Percentiles rank a stretch among this genome's conserved stretches.
phyloP scores from a whole-genome alignment of 2,113 vertebrate genomes.

The Ophthalmolycus amberensis region DNA sequence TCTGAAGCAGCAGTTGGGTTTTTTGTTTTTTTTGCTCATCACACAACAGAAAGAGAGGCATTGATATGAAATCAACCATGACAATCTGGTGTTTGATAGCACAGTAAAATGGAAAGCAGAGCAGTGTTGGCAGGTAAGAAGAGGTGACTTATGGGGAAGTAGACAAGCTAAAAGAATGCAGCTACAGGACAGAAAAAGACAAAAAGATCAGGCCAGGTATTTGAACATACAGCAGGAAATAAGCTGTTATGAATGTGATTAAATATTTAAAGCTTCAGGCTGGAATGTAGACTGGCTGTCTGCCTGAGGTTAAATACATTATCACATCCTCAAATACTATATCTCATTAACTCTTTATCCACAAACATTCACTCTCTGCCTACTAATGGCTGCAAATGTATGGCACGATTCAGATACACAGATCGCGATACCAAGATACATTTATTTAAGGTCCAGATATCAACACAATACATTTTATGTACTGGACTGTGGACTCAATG shows the following conservation, averaged over 20 bases:
- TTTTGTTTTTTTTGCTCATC: neutral
- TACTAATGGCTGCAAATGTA: neutral
- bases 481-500: neutral
- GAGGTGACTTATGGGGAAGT: constrained; percentile 10
- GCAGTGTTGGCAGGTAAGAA: neutral
- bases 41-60: neutral
- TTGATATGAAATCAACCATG: neutral
- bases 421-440: neutral
- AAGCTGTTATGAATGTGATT: neutral
- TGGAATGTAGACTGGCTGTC: constrained; percentile 61
- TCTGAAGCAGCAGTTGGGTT: neutral
- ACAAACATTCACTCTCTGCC: neutral
- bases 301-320: constrained; percentile 33
- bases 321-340: constrained; percentile 2
- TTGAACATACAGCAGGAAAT: neutral
- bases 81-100: constrained; percentile 2
- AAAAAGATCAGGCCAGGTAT: neutral
- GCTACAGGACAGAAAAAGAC: neutral
- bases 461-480: neutral
- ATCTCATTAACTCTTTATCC: neutral
- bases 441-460: constrained; percentile 25
- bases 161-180: neutral
- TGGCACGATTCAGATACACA: neutral
- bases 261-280: neutral
- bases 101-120: neutral